Percentiles rank a stretch among this genome's conserved stretches.
Conservation (phyloP, 2,888 invertebrate genomes). For the Mythimna lalbum region DNA sequence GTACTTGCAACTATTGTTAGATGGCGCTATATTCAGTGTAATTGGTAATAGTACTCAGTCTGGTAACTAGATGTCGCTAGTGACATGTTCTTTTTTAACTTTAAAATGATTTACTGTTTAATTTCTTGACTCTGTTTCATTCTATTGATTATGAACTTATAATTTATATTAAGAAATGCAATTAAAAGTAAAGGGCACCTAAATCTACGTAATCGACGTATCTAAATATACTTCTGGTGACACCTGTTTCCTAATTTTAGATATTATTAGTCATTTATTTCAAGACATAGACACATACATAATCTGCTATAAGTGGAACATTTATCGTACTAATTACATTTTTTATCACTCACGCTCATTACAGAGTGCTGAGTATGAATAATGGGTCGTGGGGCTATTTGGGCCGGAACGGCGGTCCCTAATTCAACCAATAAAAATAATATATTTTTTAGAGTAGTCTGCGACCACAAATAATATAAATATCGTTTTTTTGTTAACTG, state of each 20-base stretch:
- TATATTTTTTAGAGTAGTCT: too few species aligned
- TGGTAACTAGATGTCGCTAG: slow-evolving; percentile 27
- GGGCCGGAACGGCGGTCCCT: too few species aligned
- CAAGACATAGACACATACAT: slow-evolving; percentile 10
- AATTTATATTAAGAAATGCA: not conserved
- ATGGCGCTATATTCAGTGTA: slow-evolving; percentile 9
- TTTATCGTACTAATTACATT: not conserved
- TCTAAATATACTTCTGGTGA: slow-evolving; percentile 22
- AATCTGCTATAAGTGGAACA: not conserved
- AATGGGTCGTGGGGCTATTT: too few species aligned
- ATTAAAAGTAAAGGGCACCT: too few species aligned
- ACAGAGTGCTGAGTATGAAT: too few species aligned
- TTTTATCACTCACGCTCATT: too few species aligned
- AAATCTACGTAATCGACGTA: not conserved
- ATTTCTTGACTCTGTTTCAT: too few species aligned
- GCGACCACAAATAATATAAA: too few species aligned
- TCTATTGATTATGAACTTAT: too few species aligned
- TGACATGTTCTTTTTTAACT: not conserved
- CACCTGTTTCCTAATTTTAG: slow-evolving; percentile 16
- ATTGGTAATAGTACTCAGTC: not conserved
- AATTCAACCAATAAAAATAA: too few species aligned
- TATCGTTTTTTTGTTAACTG: too few species aligned
- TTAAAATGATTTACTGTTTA: too few species aligned
- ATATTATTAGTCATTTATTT: slow-evolving; percentile 3
- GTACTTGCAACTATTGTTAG: not conserved